Evolutionary conservation across 2,113 vertebrate species (phyloP).

Genomic region (Oncorhynchus tshawytscha): DNA sequence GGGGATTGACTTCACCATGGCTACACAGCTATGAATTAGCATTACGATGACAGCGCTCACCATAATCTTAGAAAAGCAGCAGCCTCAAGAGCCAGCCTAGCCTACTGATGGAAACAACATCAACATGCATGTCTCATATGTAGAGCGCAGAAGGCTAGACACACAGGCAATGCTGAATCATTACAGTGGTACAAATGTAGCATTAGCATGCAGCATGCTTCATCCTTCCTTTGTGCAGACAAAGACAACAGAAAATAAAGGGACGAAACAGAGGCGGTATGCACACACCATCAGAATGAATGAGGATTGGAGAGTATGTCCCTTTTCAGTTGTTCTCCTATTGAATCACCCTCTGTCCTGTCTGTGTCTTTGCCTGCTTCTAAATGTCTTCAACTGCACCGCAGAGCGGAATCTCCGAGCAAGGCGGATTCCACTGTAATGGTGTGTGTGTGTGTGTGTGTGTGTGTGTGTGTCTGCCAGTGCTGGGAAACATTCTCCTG

Average conservation of each 20-base stretch:
- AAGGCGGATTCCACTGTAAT: constrained; percentile 59
- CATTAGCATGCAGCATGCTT: neutral
- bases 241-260: constrained; percentile 27
- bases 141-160: neutral
- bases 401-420: constrained; percentile 39
- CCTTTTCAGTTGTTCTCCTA: constrained; percentile 13
- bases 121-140: neutral
- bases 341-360: neutral
- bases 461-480: constrained; percentile 22
- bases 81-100: neutral
- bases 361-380: constrained; percentile 29
- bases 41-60: constrained; percentile 63
- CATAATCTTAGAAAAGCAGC: constrained; percentile 44
- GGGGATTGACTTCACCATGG: constrained; percentile 70
- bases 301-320: constrained; percentile 48
- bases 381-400: constrained; percentile 31
- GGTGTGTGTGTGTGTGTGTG: constrained; percentile 30
- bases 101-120: neutral
- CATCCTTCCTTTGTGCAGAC: neutral
- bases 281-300: constrained; percentile 63
- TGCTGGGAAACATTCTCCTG: constrained; percentile 74
- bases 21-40: constrained; percentile 65
- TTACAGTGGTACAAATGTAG: neutral
- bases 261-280: constrained; percentile 30
- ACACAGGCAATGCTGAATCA: too few relatives aligned